Conservation (phyloP, 1,140 invertebrate species). For the Spodoptera litura region DNA sequence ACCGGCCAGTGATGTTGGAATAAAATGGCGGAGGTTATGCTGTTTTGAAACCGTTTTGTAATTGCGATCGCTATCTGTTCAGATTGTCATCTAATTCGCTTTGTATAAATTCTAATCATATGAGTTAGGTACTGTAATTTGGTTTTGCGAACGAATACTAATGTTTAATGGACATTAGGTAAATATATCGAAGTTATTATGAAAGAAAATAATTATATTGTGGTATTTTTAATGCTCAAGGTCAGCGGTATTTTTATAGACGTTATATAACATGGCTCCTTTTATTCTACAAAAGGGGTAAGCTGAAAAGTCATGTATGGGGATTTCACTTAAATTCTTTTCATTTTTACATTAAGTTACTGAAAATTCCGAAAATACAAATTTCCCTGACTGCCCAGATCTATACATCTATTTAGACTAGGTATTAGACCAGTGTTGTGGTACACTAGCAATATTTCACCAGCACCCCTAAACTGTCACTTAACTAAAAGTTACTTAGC, state of each 20-base stretch:
- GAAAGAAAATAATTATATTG: slow-evolving; percentile 7
- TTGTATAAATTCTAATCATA: background rate
- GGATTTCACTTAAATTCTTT: no score
- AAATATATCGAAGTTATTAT: background rate
- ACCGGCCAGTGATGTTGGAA: background rate
- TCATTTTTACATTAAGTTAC: no score
- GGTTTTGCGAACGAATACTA: background rate
- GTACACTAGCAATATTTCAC: no score
- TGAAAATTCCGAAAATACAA: no score
- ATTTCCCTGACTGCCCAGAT: no score
- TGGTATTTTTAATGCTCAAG: background rate
- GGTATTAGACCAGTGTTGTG: no score
- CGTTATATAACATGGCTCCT: no score
- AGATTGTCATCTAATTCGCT: slow-evolving; percentile 11
- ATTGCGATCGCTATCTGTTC: slow-evolving; percentile 23
- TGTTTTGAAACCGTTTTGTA: background rate
- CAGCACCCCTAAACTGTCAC: no score
- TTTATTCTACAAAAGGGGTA: no score
- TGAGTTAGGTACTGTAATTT: slow-evolving; percentile 8
- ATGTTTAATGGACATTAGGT: background rate
- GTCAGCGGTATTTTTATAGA: background rate
- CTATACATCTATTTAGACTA: no score
- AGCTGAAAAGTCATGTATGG: no score
- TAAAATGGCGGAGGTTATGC: background rate
- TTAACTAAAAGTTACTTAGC: no score